Base-by-base conservation (phyloP, 2,113 vertebrate genomes). In the Opisthocomus hoazin region DNA sequence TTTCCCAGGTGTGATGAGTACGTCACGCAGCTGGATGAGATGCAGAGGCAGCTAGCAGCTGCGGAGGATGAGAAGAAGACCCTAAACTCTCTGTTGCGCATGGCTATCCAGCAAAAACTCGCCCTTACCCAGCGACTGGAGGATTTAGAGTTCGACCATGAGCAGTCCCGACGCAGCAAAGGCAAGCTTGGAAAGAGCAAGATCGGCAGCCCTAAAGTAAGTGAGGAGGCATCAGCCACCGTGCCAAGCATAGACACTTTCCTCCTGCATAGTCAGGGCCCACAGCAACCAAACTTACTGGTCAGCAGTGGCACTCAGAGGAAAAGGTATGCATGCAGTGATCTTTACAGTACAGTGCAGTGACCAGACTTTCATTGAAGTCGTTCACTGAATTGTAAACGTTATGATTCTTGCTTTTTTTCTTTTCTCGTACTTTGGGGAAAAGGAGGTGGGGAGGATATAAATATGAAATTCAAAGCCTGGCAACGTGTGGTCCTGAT, bases 51-150 rank as follows among this genome's bases (percentile, higher is more conserved):
- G 97, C 98, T 99, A 93, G 99, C 99, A 2, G 99, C 99, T 23
- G 99, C 99, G 0, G 99, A 99, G 97, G 99, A 99, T 48, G 99
- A 99, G 98, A 99, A 99, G 98, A 99, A 99, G 98, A 99, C 99
- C 23, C 94, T 99, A 69, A 99, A 99, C 98, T 99, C 99, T 79
- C 98, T 99, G 92, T 98, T 99, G 66, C 98, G 99, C 70, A 99
- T 99, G 99, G 99, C 99, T 64, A 99, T 99, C 97, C 99, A 99
- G 97, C 99, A 99, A 98, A 99, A 99, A 93, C 98, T 99, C 94
- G 99, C 99, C 60, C 97, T 99, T 87, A 99, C 99, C 34, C 99
- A 99, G 94, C 98, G 99, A 11, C 98, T 99, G 96, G 99, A 99
- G 97, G 99, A 99, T 96, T 99, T 99, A 98, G 99, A 99, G 98